Conservation (phyloP, 2,113 vertebrate genomes). For the Trematocara unimaculatum region DNA sequence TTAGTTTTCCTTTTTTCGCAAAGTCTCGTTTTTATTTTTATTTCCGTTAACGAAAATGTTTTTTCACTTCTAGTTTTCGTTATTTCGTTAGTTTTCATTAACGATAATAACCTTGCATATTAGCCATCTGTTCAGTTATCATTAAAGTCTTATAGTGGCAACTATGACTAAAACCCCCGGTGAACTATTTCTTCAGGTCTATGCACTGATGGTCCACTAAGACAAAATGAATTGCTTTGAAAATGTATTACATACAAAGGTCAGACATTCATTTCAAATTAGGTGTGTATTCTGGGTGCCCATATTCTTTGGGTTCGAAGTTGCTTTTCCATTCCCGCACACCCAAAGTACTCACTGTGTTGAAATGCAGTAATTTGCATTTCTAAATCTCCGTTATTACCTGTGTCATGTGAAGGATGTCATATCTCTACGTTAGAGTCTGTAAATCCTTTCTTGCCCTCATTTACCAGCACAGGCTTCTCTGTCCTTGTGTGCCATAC, state of each 20-base stretch:
- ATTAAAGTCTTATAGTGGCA: neutral
- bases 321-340: neutral
- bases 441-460: constrained; percentile 87
- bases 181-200: neutral
- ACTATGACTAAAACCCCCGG: neutral
- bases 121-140: neutral
- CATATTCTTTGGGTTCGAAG: neutral
- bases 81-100: no score
- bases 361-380: constrained; percentile 21
- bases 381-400: constrained; percentile 47
- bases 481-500: constrained; percentile 89
- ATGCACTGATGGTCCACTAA: neutral
- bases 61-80: no score
- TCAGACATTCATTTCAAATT: neutral
- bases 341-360: neutral
- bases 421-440: constrained; percentile 82
- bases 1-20: no score
- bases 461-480: constrained; percentile 81
- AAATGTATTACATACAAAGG: neutral
- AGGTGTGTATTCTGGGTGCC: neutral
- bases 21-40: no score
- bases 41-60: no score
- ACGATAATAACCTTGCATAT: no score
- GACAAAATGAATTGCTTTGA: neutral
- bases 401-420: constrained; percentile 51